Percentiles rank a stretch among this genome's conserved stretches.
Conservation (phyloP, 2,888 invertebrate species). For the Cacoxenus indagator region DNA sequence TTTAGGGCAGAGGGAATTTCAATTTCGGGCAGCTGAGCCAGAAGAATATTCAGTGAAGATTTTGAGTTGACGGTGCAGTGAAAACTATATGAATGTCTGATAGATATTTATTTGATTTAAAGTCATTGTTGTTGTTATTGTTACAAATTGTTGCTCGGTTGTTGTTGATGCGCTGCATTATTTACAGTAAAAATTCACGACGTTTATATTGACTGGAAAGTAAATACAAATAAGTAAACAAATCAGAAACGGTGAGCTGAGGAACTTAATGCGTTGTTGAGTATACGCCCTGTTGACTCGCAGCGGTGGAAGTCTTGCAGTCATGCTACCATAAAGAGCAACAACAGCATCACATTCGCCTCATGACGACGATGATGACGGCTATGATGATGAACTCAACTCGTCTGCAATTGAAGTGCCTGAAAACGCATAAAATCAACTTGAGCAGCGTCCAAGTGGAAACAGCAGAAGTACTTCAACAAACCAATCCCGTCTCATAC, state of each 20-base stretch:
- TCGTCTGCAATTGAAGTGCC: constrained; percentile 15
- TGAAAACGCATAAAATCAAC: constrained; percentile 28
- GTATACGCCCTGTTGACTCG: constrained; percentile 49
- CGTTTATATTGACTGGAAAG: constrained; percentile 70
- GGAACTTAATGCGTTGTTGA: constrained; percentile 31
- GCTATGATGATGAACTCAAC: background rate
- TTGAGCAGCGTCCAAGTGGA: constrained; percentile 23
- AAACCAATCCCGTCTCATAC: background rate
- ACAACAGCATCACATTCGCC: background rate
- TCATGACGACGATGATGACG: constrained; percentile 11
- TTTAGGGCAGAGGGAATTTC: background rate
- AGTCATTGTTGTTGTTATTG: background rate
- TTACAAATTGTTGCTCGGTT: constrained; percentile 55
- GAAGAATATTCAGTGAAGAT: background rate
- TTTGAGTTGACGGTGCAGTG: background rate
- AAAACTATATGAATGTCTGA: background rate
- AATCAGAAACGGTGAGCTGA: constrained; percentile 28
- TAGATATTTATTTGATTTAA: background rate
- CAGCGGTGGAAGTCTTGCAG: background rate
- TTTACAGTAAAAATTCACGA: constrained; percentile 67
- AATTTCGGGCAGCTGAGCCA: background rate
- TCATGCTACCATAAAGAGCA: background rate
- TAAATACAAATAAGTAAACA: constrained; percentile 66
- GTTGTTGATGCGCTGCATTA: constrained; percentile 41
- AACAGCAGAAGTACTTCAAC: background rate